These are phyloP conservation scores for Mactromeris polynyma DNA, from an alignment of 2,888 invertebrate genomes.

Conservation along the genomic window DNA sequence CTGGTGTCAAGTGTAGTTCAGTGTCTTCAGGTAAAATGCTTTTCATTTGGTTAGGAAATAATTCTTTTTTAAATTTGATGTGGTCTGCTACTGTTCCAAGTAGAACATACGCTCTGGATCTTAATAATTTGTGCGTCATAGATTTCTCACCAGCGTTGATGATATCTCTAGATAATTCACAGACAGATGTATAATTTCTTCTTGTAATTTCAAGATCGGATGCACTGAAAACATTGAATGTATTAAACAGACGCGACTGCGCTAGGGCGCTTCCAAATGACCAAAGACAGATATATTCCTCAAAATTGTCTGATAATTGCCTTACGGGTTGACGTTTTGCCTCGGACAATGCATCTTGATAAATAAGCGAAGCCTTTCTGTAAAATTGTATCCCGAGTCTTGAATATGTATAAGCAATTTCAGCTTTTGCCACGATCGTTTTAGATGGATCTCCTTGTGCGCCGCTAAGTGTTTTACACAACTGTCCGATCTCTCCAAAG, in stretches of 20 bases:
- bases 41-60: slow-evolving; percentile 14
- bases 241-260: neutral
- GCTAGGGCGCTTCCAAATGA: neutral
- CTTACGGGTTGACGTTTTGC: neutral
- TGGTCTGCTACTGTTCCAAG: neutral
- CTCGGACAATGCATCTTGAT: neutral
- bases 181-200: neutral
- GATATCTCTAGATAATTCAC: neutral
- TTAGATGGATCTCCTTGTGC: neutral
- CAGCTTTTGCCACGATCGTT: neutral
- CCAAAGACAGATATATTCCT: neutral
- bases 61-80: neutral
- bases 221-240: neutral
- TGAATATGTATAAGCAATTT: slow-evolving; percentile 10
- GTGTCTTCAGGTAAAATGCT: slow-evolving; percentile 21
- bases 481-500: neutral
- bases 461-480: neutral
- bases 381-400: neutral
- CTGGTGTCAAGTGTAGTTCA: neutral
- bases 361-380: neutral
- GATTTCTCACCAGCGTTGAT: neutral
- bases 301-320: neutral
- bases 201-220: neutral
- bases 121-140: neutral
- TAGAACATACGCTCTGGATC: neutral